These are phyloP conservation scores for Frankliniella fusca DNA, from an alignment of 2,888 invertebrate species.

Conservation along the genomic window DNA sequence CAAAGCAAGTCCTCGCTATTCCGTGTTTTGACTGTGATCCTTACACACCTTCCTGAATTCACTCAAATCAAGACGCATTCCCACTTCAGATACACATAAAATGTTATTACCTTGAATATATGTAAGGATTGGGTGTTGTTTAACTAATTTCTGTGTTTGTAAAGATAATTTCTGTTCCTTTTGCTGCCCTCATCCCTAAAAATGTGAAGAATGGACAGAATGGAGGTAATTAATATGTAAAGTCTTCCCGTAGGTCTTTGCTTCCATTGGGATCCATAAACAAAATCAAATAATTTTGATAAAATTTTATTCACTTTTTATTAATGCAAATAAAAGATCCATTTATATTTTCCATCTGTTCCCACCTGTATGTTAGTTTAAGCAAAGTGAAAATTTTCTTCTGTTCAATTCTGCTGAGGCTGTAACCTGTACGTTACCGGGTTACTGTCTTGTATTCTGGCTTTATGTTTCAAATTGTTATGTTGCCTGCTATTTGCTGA, in stretches of 20 bases:
- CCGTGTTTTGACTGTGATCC: background rate
- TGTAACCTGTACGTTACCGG: too few relatives aligned
- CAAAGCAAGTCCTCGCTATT: background rate
- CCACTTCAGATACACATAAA: background rate
- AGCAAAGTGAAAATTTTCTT: too few relatives aligned
- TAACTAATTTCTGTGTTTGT: background rate
- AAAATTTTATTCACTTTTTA: slow-evolving; percentile 4
- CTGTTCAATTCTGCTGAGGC: too few relatives aligned
- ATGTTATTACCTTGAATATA: background rate
- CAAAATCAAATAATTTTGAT: background rate
- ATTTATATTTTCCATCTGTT: background rate
- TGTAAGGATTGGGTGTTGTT: background rate
- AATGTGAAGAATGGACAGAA: background rate
- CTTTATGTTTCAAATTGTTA: too few relatives aligned
- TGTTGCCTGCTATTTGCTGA: too few relatives aligned
- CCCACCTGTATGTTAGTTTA: too few relatives aligned
- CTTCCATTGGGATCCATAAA: background rate
- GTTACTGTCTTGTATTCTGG: too few relatives aligned
- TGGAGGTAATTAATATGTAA: too few relatives aligned
- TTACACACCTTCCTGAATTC: background rate
- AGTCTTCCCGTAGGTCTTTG: background rate
- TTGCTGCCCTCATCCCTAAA: background rate
- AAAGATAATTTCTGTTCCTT: background rate
- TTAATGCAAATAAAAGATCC: background rate
- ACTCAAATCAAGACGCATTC: background rate